Evolutionary conservation across 1,140 invertebrate genomes (phyloP).

Genomic region (Saccostrea glomerata): DNA sequence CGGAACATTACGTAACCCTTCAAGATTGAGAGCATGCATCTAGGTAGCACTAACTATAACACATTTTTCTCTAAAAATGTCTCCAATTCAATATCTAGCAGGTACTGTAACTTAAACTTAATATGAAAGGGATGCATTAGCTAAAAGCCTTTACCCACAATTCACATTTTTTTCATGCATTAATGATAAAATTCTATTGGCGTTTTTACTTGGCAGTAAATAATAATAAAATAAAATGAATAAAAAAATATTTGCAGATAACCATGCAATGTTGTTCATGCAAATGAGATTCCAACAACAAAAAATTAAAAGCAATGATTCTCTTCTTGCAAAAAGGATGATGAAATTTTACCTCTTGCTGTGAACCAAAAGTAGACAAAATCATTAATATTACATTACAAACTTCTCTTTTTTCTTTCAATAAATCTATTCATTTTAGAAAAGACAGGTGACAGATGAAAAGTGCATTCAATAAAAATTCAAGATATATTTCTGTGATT

Average conservation of each 20-base stretch:
- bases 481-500: neutral
- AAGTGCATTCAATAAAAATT: neutral
- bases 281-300: conserved; percentile 5
- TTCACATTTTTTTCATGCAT: neutral
- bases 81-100: neutral
- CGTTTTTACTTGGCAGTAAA: neutral
- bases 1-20: neutral
- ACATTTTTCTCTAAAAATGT: neutral
- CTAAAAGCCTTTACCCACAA: neutral
- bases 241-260: neutral
- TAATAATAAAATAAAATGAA: neutral
- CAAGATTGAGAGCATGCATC: neutral
- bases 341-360: conserved; percentile 33
- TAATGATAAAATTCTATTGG: neutral
- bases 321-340: conserved; percentile 3
- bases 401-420: neutral
- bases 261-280: conserved; percentile 22
- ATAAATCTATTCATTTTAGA: neutral
- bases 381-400: neutral
- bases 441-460: neutral
- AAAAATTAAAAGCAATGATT: neutral
- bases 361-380: conserved; percentile 9
- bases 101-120: neutral
- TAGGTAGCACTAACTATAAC: neutral
- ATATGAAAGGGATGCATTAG: neutral